phyloP scores from a whole-genome alignment of 2,888 invertebrate species.

The Myopa tessellatipennis region DNA sequence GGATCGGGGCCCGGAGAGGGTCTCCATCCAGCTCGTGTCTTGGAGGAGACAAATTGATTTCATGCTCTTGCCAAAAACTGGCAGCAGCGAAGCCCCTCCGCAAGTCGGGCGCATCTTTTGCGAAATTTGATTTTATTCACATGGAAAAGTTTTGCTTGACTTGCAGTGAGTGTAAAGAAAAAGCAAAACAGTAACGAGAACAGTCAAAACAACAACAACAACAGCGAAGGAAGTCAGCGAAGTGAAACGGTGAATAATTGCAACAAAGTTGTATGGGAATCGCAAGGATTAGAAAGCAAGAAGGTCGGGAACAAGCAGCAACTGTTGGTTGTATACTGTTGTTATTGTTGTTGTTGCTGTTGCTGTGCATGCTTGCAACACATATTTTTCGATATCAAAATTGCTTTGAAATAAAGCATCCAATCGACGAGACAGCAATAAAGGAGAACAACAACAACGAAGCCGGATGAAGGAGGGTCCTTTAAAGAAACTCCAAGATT shows the following conservation, averaged over 20 bases:
- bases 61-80: slow-evolving; percentile 54
- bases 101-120: slow-evolving; percentile 17
- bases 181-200: slow-evolving; percentile 3
- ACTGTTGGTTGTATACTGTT: slow-evolving; percentile 6
- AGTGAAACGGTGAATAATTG: slow-evolving; percentile 28
- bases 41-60: slow-evolving; percentile 61
- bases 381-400: slow-evolving; percentile 42
- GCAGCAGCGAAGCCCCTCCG: neutral
- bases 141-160: slow-evolving; percentile 38
- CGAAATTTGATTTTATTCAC: slow-evolving; percentile 44
- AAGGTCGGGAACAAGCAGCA: slow-evolving; percentile 6
- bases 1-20: no score
- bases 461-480: neutral
- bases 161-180: slow-evolving; percentile 1
- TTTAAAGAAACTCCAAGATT: neutral
- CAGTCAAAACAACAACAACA: slow-evolving; percentile 18
- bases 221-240: neutral
- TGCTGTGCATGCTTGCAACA: slow-evolving; percentile 38
- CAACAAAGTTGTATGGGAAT: slow-evolving; percentile 36
- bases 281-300: slow-evolving; percentile 4
- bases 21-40: neutral
- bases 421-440: slow-evolving; percentile 32
- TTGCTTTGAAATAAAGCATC: slow-evolving; percentile 44
- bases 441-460: neutral
- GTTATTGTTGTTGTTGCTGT: slow-evolving; percentile 6